Evolutionary conservation across 2,888 invertebrate species (phyloP).

Genomic region (Cryptosula pallasiana): DNA sequence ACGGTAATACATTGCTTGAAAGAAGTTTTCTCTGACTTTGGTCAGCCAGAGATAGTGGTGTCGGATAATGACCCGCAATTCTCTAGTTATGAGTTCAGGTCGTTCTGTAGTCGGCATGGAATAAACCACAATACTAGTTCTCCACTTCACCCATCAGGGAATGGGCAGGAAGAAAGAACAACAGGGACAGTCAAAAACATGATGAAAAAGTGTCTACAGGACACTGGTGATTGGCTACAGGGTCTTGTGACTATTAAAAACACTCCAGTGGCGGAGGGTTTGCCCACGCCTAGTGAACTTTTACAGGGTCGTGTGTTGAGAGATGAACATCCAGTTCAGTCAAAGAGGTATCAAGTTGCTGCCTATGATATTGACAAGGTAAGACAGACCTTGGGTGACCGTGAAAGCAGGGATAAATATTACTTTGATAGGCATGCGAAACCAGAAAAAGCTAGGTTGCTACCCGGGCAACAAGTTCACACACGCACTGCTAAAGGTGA

Average conservation of each 20-base stretch:
- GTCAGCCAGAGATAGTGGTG: too few species aligned
- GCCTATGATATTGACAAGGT: neutral
- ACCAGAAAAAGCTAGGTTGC: too few species aligned
- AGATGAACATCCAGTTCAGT: neutral
- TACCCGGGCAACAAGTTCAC: neutral
- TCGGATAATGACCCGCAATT: neutral
- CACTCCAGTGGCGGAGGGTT: neutral
- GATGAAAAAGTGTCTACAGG: neutral
- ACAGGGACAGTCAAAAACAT: neutral
- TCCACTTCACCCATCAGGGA: neutral
- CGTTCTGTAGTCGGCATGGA: neutral
- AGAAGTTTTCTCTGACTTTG: neutral
- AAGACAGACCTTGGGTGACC: too few species aligned
- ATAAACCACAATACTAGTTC: neutral
- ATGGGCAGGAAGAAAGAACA: neutral
- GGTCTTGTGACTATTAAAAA: neutral
- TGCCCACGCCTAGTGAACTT: too few species aligned
- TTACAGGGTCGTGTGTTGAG: neutral
- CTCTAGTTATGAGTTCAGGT: neutral
- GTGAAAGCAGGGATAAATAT: too few species aligned
- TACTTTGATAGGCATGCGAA: too few species aligned
- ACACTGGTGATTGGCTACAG: neutral
- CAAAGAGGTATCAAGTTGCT: neutral
- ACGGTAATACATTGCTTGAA: neutral
- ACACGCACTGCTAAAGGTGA: neutral